Evolutionary conservation across 2,113 vertebrate genomes (phyloP).

Genomic region (Morone chrysops): DNA sequence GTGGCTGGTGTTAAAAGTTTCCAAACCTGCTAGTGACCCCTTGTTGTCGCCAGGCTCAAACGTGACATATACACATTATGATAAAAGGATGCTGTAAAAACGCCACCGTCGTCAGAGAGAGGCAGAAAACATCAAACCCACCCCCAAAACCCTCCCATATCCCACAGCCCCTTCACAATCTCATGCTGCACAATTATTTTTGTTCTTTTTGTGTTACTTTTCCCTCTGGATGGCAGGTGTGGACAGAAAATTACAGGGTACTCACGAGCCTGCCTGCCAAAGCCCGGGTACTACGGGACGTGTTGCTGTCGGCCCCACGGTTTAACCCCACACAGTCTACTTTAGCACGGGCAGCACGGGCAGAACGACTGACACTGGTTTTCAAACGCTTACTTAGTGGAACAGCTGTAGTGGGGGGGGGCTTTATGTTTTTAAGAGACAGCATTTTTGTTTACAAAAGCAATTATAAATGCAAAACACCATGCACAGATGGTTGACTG

Average conservation of each 20-base stretch:
- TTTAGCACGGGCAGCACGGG: conserved; percentile 46
- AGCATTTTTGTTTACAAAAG: conserved; percentile 59
- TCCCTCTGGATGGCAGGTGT: conserved; percentile 53
- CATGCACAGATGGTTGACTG: conserved; percentile 69
- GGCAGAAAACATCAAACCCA: conserved; percentile 66
- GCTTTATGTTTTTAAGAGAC: conserved; percentile 50
- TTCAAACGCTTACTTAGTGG: conserved; percentile 55
- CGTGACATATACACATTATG: conserved; percentile 50
- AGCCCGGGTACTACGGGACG: conserved; percentile 29
- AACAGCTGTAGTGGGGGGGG: conserved; percentile 47
- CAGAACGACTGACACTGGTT: conserved; percentile 38
- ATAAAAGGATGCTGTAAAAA: conserved; percentile 55
- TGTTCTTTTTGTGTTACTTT: conserved; percentile 39
- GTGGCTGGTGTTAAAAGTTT: conserved; percentile 42
- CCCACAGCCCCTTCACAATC: conserved; percentile 69
- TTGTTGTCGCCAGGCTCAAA: conserved; percentile 20
- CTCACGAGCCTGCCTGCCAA: conserved; percentile 19
- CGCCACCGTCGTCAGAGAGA: conserved; percentile 83
- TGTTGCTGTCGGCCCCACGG: conserved; percentile 66
- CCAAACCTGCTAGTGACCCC: conserved; percentile 35
- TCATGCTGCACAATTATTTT: conserved; percentile 71
- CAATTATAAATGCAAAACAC: conserved; percentile 77
- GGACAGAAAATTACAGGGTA: conserved; percentile 39
- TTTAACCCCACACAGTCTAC: conserved; percentile 24
- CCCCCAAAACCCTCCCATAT: conserved; percentile 22